These are phyloP conservation scores for Aethes cnicana DNA, from an alignment of 2,888 invertebrate species.

Conservation along the genomic window DNA sequence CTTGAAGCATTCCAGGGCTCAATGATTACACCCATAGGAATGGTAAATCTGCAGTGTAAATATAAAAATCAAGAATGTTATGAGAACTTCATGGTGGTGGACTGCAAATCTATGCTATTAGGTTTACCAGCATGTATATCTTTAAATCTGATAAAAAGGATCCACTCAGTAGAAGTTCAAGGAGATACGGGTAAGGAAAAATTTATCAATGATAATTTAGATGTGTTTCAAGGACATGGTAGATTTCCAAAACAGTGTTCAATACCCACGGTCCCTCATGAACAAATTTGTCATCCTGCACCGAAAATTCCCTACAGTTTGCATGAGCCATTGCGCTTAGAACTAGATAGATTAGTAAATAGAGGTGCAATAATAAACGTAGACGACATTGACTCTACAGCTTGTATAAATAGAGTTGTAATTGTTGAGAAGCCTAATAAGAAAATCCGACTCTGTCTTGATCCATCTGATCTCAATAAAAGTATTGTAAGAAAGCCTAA, in stretches of 20 bases:
- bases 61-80: slow-evolving; percentile 24
- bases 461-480: too few relatives aligned
- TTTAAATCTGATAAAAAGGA: slow-evolving; percentile 13
- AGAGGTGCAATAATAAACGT: too few relatives aligned
- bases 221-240: slow-evolving; percentile 2
- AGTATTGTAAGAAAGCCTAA: too few relatives aligned
- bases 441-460: too few relatives aligned
- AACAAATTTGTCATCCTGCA: slow-evolving; percentile 6
- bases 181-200: background rate
- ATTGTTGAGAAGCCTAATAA: too few relatives aligned
- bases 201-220: background rate
- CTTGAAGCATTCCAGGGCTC: background rate
- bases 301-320: too few relatives aligned
- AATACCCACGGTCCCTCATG: slow-evolving; percentile 4
- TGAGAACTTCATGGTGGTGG: slow-evolving; percentile 30
- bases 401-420: too few relatives aligned
- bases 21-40: background rate
- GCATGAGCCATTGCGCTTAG: too few relatives aligned
- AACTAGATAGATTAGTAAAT: too few relatives aligned
- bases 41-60: slow-evolving; percentile 13
- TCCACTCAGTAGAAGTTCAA: background rate
- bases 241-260: slow-evolving; percentile 4
- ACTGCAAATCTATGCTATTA: slow-evolving; percentile 25
- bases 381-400: too few relatives aligned
- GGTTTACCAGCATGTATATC: slow-evolving; percentile 26